Evolutionary conservation across 1,140 invertebrate species (phyloP), one percentile per base, ranked within the genome.

Genomic region (Oncopodura yosiiana): DNA sequence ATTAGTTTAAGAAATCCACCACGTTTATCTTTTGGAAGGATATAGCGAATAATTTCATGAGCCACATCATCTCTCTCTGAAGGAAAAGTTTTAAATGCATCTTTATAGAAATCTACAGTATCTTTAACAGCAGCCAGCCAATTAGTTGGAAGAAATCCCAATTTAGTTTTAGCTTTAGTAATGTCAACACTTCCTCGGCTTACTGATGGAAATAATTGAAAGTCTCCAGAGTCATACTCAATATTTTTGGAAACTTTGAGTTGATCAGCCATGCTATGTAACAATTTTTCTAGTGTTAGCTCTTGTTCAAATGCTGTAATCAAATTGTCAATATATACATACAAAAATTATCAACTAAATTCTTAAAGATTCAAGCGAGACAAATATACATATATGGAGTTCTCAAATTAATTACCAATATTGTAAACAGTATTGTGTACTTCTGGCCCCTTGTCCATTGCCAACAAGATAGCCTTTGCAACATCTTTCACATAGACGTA

Each of bases 401-500:
- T 62, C 57, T 11, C 69, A 66, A 18, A n/a, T n/a, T n/a, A n/a
- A n/a, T n/a, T n/a, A n/a, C 68, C 74, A 18, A 76, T 46, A 59
- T 76, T 76, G 51, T 68, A 74, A 1, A 68, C 69, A 26, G 73
- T 54, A 56, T 74, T 66, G 16, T 65, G 39, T 12, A 66, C 55
- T 18, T 60, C 46, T 5, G 21, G n/a, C 3, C 61, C 58, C 38
- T 43, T 64, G 41, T 52, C 46, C 4, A 71, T 41, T 6, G 66
- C 53, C 9, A 63, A 39, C 3, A 65, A 23, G 5, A 75, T 67
- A 6, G 70, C 53, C 19, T 67, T 58, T 24, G 70, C 73, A 6
- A 75, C 71, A 59, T 76, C 74, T 38, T 70, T 63, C 0, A 71
- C 69, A 58, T 71, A 75, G 3, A 74, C 73, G 43, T 73, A 70